Evolutionary conservation across 2,797 vertebrate genomes (phyloP).

Genomic region (Schizopygopsis malacanthus): DNA sequence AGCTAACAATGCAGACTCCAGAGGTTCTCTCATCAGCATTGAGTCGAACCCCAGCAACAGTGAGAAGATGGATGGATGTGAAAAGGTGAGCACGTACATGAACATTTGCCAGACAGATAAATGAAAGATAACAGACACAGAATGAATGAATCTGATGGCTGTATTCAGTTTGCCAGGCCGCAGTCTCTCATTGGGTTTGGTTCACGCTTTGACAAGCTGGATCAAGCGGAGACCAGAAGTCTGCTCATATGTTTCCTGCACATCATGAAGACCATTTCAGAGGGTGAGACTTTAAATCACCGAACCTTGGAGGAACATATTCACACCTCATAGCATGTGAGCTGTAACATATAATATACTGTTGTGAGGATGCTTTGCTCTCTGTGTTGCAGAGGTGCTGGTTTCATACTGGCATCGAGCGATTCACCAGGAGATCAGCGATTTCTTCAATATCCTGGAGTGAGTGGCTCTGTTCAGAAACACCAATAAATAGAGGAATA

Average conservation of each 20-base stretch:
- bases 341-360: neutral
- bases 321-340: neutral
- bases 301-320: neutral
- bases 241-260: slow-evolving; percentile 98
- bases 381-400: slow-evolving; percentile 85
- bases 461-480: slow-evolving; percentile 79
- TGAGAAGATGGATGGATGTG: slow-evolving; percentile 93
- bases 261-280: slow-evolving; percentile 98
- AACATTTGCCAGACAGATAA: neutral
- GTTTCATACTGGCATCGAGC: slow-evolving; percentile 97
- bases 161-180: slow-evolving; percentile 88
- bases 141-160: neutral
- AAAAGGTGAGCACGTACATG: slow-evolving; percentile 83
- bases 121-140: neutral
- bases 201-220: slow-evolving; percentile 96
- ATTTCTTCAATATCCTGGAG: slow-evolving; percentile 99
- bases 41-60: slow-evolving; percentile 96
- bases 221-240: slow-evolving; percentile 95
- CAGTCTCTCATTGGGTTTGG: slow-evolving; percentile 95
- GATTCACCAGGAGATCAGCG: slow-evolving; percentile 92
- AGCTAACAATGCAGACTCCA: slow-evolving; percentile 94
- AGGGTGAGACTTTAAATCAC: slow-evolving; percentile 77
- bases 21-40: slow-evolving; percentile 94
- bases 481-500: neutral
- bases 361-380: neutral